These are phyloP conservation scores for Abrostola tripartita DNA, from an alignment of 2,888 invertebrate species.

Conservation along the genomic window DNA sequence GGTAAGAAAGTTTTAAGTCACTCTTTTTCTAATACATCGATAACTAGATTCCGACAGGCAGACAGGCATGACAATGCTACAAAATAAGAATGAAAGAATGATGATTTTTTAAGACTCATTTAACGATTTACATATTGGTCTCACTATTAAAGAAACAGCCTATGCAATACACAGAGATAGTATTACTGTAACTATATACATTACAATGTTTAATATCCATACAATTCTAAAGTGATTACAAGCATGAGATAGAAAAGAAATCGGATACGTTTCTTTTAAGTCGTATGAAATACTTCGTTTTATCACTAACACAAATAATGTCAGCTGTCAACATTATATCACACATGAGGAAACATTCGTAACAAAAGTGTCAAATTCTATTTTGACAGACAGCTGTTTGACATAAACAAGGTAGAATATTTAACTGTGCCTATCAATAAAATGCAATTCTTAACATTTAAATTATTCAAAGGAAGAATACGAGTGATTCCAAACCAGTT, in stretches of 20 bases:
- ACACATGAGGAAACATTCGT: background rate
- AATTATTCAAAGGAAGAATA: too few relatives aligned
- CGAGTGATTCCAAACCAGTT: too few relatives aligned
- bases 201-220: background rate
- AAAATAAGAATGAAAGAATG: too few relatives aligned
- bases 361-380: background rate
- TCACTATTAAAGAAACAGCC: too few relatives aligned
- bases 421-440: too few relatives aligned
- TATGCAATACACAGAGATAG: background rate
- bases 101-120: too few relatives aligned
- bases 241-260: conserved; percentile 8
- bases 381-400: background rate
- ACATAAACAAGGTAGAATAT: background rate
- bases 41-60: too few relatives aligned
- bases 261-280: conserved; percentile 26
- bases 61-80: too few relatives aligned
- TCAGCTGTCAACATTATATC: background rate
- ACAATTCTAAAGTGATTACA: conserved; percentile 14
- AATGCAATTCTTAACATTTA: too few relatives aligned
- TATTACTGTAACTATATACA: conserved; percentile 12
- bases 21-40: too few relatives aligned
- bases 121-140: too few relatives aligned
- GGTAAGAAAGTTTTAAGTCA: too few relatives aligned
- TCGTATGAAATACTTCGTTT: conserved; percentile 27
- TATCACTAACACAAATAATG: conserved; percentile 8